phyloP scores from a whole-genome alignment of 2,888 invertebrate genomes.

The Alcis repandata region DNA sequence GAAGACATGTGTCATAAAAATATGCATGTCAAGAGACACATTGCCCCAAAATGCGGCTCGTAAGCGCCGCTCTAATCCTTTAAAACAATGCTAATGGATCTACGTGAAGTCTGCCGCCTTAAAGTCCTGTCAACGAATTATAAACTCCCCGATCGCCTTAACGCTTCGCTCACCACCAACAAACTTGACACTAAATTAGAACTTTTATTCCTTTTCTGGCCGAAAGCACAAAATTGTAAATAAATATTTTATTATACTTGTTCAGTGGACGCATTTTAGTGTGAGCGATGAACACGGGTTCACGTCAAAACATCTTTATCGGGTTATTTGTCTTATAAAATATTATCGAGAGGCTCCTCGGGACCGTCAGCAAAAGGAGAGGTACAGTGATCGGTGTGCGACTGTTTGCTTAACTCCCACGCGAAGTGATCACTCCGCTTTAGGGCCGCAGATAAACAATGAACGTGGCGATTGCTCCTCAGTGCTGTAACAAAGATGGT shows the following conservation, averaged over 20 bases:
- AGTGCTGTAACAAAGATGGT: constrained; percentile 80
- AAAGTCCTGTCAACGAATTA: constrained; percentile 80
- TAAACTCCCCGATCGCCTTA: constrained; percentile 77
- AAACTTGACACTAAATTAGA: constrained; percentile 84
- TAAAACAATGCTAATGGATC: constrained; percentile 87
- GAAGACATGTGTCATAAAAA: constrained; percentile 82
- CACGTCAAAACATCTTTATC: constrained; percentile 87
- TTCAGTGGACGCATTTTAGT: constrained; percentile 85
- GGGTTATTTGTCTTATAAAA: constrained; percentile 87
- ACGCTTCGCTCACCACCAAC: constrained; percentile 83
- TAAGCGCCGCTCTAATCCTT: constrained; percentile 82
- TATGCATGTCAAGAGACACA: constrained; percentile 77
- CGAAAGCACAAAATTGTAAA: constrained; percentile 80
- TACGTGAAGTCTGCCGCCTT: constrained; percentile 75
- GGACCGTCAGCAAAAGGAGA: constrained; percentile 86
- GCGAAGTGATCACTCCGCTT: constrained; percentile 80
- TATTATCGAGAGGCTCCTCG: constrained; percentile 85
- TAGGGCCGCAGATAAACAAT: constrained; percentile 83
- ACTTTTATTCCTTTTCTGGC: constrained; percentile 76
- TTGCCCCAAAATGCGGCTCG: constrained; percentile 67
- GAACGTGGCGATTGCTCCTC: constrained; percentile 82
- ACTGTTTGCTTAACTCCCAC: constrained; percentile 85
- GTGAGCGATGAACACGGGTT: constrained; percentile 86
- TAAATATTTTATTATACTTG: constrained; percentile 84
- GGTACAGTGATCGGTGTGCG: constrained; percentile 80